phyloP scores from a whole-genome alignment of 2,797 vertebrate species.

The Sorex maritimensis region DNA sequence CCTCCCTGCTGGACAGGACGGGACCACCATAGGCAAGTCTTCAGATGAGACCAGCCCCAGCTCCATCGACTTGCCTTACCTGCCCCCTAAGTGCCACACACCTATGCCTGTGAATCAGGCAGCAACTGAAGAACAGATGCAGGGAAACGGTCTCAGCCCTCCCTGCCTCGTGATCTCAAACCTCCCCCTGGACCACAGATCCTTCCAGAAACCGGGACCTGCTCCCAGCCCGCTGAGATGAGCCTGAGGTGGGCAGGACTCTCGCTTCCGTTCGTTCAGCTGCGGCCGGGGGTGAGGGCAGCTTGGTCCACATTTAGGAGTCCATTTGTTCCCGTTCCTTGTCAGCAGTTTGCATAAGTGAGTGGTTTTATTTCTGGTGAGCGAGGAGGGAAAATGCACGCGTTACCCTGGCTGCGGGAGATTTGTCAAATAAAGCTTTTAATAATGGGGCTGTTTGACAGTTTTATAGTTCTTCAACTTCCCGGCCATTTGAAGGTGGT shows the following conservation, averaged over 20 bases:
- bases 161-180: not conserved
- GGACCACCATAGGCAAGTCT: not conserved
- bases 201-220: constrained; percentile 53
- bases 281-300: constrained; percentile 87
- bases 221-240: constrained; percentile 1
- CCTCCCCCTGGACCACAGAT: not conserved
- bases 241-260: constrained; percentile 86
- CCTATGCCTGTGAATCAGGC: not conserved
- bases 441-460: constrained; percentile 92
- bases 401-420: constrained; percentile 90
- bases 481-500: constrained; percentile 91
- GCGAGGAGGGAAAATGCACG: constrained; percentile 89
- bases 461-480: constrained; percentile 92
- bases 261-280: constrained; percentile 88
- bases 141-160: not conserved
- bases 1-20: too few relatives aligned
- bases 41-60: not conserved
- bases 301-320: constrained; percentile 89
- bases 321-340: constrained; percentile 91
- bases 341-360: constrained; percentile 92
- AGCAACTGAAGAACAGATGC: not conserved
- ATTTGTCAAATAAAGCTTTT: constrained; percentile 93
- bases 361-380: constrained; percentile 92
- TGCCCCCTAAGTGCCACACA: not conserved
- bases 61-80: not conserved